Base-by-base conservation (phyloP, 2,888 invertebrate species). In the Meiosimyza decipiens region DNA sequence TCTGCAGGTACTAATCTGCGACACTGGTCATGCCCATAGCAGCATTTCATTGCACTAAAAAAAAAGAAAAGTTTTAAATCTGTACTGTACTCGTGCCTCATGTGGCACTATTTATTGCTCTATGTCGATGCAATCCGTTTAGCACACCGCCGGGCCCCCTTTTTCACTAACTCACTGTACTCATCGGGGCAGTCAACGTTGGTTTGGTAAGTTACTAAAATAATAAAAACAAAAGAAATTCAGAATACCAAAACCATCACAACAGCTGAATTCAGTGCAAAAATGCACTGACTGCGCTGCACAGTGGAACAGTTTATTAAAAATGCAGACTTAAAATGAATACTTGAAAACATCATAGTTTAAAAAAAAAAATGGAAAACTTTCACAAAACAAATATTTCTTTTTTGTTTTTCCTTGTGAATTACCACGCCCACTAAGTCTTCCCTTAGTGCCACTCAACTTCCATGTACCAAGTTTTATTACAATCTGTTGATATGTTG, bases 31-130 rank as follows among this genome's bases (percentile, higher is more conserved):
- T 22, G 22, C 55, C 40, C 40, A 11, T 67, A 54, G 15, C 57
- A 51, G 51, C 49, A 18, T 18, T 18, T 22, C 59, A 54, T 47
- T 62, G 7, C 22, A 54, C 13, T 28, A 11, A 54, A 71, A 63
- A 51, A 12, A 15, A 60, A 63, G 47, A 51, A 66, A 40, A 72
- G 47, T 52, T 49, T 71, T 18, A 55, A 64, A 67, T 62, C 67
- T 62, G 67, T 67, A 63, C 63, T 62, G 54, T 52, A 62, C 62
- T 72, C 72, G 72, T 72, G 72, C 72, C 57, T 72, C 72, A 67
- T 67, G 67, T 72, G 72, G 72, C 72, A 72, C 67, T 62, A 72
- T 67, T 72, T 72, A 67, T 72, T 72, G 71, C 65, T 70, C 52
- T 40, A 28, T 63, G 63, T 18, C 62, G 59, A 50, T 54, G 47